Conservation (phyloP, 1,140 invertebrate genomes). For the Drosophila elegans region DNA sequence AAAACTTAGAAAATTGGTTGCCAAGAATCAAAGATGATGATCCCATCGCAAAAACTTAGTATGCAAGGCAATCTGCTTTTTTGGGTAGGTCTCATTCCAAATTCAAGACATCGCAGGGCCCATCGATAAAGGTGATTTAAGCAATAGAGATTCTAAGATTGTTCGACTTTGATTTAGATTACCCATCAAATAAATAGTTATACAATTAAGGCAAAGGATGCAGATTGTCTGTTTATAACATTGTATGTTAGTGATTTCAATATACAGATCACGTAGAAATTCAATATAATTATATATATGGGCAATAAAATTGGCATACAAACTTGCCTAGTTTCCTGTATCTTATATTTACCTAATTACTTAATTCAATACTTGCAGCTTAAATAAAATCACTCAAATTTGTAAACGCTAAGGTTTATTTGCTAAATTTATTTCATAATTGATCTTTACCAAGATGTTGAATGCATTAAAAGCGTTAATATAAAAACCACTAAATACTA, state of each 20-base stretch:
- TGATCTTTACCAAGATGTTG: too few relatives aligned
- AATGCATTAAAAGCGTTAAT: neutral
- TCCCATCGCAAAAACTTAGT: slow-evolving; percentile 25
- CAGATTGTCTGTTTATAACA: neutral
- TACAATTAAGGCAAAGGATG: neutral
- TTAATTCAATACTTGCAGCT: too few relatives aligned
- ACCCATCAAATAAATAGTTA: slow-evolving; percentile 13
- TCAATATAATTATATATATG: too few relatives aligned
- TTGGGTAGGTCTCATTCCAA: slow-evolving; percentile 35
- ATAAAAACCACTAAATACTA: too few relatives aligned
- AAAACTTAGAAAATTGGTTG: slow-evolving; percentile 9
- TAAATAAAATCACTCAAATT: too few relatives aligned
- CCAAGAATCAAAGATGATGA: slow-evolving; percentile 15
- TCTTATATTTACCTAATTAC: too few relatives aligned
- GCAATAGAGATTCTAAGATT: slow-evolving; percentile 3
- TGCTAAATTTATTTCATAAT: too few relatives aligned
- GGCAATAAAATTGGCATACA: too few relatives aligned
- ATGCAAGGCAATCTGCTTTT: slow-evolving; percentile 12
- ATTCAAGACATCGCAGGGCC: slow-evolving; percentile 26
- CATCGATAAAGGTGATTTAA: slow-evolving; percentile 21
- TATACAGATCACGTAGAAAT: slow-evolving; percentile 12
- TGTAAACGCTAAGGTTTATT: too few relatives aligned
- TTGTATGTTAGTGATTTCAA: neutral
- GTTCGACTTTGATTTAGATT: slow-evolving; percentile 5
- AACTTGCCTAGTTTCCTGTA: too few relatives aligned